Conservation (phyloP, 2,113 vertebrate genomes). For the Acanthochromis polyacanthus region DNA sequence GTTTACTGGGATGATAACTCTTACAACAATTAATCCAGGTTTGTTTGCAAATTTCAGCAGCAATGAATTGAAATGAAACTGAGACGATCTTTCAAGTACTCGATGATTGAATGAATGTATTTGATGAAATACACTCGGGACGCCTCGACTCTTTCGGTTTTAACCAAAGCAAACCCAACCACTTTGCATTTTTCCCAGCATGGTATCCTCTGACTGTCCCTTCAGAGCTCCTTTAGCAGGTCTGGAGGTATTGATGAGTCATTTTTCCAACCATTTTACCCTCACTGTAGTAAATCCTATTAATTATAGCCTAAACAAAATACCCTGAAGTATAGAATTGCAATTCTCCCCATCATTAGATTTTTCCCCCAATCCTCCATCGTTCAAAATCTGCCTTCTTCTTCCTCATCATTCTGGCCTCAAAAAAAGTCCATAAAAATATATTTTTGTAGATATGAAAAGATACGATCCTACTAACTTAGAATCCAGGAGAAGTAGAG, state of each 20-base stretch:
- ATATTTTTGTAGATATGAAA: neutral
- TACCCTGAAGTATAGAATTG: neutral
- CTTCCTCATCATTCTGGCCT: slow-evolving; percentile 5
- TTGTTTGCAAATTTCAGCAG: neutral
- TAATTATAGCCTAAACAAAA: neutral
- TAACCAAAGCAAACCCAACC: no score
- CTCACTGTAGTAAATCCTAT: neutral
- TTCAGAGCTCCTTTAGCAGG: neutral
- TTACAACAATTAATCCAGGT: neutral
- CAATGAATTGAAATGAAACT: neutral
- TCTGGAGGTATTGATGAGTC: neutral
- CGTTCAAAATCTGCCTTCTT: slow-evolving; percentile 9
- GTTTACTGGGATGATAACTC: neutral
- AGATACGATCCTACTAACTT: neutral
- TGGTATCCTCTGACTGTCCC: neutral
- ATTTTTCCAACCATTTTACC: neutral
- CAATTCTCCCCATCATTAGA: neutral
- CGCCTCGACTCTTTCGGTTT: no score
- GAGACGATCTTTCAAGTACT: neutral
- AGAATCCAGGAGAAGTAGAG: no score
- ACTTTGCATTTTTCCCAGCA: slow-evolving; percentile 6
- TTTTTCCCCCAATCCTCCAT: slow-evolving; percentile 3
- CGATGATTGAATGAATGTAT: neutral
- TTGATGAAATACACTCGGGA: no score
- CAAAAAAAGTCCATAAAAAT: neutral